Evolutionary conservation across 2,113 vertebrate genomes (phyloP), one percentile per base, ranked within the genome.

Genomic region (Odontesthes bonariensis): DNA sequence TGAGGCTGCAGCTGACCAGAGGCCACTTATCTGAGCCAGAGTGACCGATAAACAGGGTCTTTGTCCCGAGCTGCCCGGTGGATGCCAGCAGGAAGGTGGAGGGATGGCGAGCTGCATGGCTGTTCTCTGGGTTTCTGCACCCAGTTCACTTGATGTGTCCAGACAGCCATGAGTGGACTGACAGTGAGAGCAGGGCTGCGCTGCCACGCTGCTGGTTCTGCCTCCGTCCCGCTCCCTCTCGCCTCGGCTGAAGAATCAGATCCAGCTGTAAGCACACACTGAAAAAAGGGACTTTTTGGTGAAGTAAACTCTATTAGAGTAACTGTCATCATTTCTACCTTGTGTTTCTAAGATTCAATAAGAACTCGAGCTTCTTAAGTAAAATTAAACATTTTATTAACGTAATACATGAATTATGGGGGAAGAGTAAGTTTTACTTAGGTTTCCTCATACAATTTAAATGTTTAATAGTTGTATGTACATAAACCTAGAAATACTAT

Each of bases 111-210:
- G 52, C 52, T 13, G 67, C 52, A 11, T 13, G 4, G 16, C 22
- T 62, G 69, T n/a, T 49, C 66, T 64, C 52, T 59, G 20, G 32
- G 56, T 60, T 69, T 27, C 53, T 51, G 62, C 2, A 5, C 22
- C 19, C 69, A 40, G 11, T 70, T 73, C 59, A 76, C 42, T 67
- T 63, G 64, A 71, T 71, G 52, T 62, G 51, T 70, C 44, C 9
- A 54, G 69, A 73, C 79, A 73, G 71, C 31, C 71, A 57, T 55
- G 66, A 23, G 64, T 23, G 52, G 59, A 77, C 23, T 65, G 61
- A 52, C 61, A 71, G 42, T 9, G 27, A 46, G 42, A 27, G 46
- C 57, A 23, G 62, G 35, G 31, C 75, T 33, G 55, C 51, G 62
- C 68, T 62, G 56, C 69, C 19, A 71, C 1, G 16, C 57, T 20